Base-by-base conservation (phyloP, 2,797 vertebrate genomes). In the Chaetodon trifasciatus region DNA sequence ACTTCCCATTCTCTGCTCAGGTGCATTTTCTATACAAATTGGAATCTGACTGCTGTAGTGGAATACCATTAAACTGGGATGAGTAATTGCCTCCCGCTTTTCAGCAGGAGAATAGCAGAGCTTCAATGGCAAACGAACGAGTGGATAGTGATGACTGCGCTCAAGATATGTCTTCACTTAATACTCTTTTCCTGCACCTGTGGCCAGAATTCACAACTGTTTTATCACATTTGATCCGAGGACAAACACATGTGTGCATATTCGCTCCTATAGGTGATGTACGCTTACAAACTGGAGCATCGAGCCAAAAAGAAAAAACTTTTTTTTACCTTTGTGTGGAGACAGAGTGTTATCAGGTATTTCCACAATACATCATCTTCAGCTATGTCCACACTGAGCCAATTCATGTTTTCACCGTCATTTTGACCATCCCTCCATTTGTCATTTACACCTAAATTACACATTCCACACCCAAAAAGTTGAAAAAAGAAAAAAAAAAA, bases 11-110 rank as follows among this genome's bases (percentile, higher is more conserved):
- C 19, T 60, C 46, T 19, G 56, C 64, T 74, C 67, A 85, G 74
- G 70, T 84, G 79, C 40, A 50, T 82, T 80, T 85, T 79, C 58
- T 66, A 19, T 63, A 82, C 52, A 73, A 79, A 89, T 55, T 70
- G 12, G 61, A 81, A 70, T 82, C 64, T 9, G 42, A 44, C 42
- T 76, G 50, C 71, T 52, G 57, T 62, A 66, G 37, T 47, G n/a
- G 6, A 76, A 83, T 40, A 47, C 16, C 37, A 60, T 82, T 69
- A 21, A 76, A 79, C 76, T 82, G 47, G 6, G 12, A 16, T 44
- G 35, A 73, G 73, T 74, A 66, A 62, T 69, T 70, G n/a, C 46
- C 55, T 80, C 64, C 46, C 16, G 8, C 21, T 65, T 35, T 74
- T 35, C 17, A 74, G 40, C 19, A n/a, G 56, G 21, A 64, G 24